These are phyloP conservation scores for Watsonalla binaria DNA, from an alignment of 2,888 invertebrate genomes.

Conservation along the genomic window DNA sequence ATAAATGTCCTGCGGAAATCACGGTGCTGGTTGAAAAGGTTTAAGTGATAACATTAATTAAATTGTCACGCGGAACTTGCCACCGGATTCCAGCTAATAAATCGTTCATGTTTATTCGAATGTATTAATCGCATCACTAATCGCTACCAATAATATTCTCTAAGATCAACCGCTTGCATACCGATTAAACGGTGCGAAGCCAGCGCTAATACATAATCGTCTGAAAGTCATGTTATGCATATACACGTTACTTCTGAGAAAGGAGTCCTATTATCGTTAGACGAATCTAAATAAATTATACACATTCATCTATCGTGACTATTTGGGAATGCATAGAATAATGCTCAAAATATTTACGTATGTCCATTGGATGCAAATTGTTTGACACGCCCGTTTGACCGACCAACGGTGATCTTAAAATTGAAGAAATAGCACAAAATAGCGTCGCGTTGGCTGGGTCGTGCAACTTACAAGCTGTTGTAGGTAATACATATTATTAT, in stretches of 20 bases:
- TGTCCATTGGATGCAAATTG: slow-evolving; percentile 49
- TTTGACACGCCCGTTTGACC: slow-evolving; percentile 37
- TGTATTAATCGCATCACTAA: slow-evolving; percentile 22
- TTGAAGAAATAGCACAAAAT: slow-evolving; percentile 35
- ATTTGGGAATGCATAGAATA: background rate
- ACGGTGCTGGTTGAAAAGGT: slow-evolving; percentile 19
- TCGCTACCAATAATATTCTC: slow-evolving; percentile 23
- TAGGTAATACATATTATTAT: no score
- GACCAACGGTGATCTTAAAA: slow-evolving; percentile 47
- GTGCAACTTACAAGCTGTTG: slow-evolving; percentile 38
- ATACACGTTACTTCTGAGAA: slow-evolving; percentile 29
- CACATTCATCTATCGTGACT: background rate
- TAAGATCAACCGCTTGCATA: slow-evolving; percentile 24
- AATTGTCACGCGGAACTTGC: slow-evolving; percentile 26
- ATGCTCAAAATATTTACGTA: background rate
- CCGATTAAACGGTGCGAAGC: slow-evolving; percentile 27
- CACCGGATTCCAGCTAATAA: slow-evolving; percentile 14
- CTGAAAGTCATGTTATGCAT: slow-evolving; percentile 36
- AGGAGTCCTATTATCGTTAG: slow-evolving; percentile 1
- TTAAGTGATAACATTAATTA: slow-evolving; percentile 26
- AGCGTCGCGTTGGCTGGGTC: slow-evolving; percentile 28
- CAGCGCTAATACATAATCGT: slow-evolving; percentile 32
- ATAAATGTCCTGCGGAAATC: background rate
- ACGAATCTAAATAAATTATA: background rate
- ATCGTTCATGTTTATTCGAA: slow-evolving; percentile 25